Evolutionary conservation across 2,797 vertebrate species (phyloP), one percentile per base, ranked within the genome.

Genomic region (Spinus pinus): DNA sequence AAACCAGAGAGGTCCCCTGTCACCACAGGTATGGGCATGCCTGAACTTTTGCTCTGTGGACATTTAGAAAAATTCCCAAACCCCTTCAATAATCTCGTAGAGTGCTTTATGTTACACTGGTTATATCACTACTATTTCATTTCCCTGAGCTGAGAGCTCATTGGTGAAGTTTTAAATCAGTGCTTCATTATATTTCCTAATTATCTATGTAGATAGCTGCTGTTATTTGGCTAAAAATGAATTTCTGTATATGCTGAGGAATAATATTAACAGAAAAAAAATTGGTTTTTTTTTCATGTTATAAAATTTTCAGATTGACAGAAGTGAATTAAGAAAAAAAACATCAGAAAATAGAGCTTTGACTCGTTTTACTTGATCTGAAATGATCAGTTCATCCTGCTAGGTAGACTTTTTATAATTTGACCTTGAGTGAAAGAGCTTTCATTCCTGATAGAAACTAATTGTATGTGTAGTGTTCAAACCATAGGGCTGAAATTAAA

Each of bases 401-500:
- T 79, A 94, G 69, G 30, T 27, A 86, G 84, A 31, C 31, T 31
- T 91, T 54, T 33, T 62, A 22, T 82, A 85, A 90, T 69, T 77
- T 61, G 91, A 89, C 93, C 94, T 96, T 92, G 95, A 96, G 69
- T 58, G 82, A 95, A 89, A 90, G 19, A 82, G 28, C 30, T 71
- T 93, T 92, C 41, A 51, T 54, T 86, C n/a, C 67, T 86, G 28
- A 93, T 61, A 69, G n/a, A 93, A 95, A 80, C 12, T 90, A 94
- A 95, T 89, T 95, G 30, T 78, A 69, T 60, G 42, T 82, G 58
- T 90, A 47, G 31, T 90, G 88, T 81, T 95, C 67, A 93, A 96
- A 88, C 87, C 50, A 70, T 9, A 82, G 69, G 73, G 93, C 92
- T 96, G 81, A 91, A 97, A 95, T 94, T 35, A 90, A 96, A 95